phyloP scores from a whole-genome alignment of 2,113 vertebrate genomes.

The Struthidea cinerea region DNA sequence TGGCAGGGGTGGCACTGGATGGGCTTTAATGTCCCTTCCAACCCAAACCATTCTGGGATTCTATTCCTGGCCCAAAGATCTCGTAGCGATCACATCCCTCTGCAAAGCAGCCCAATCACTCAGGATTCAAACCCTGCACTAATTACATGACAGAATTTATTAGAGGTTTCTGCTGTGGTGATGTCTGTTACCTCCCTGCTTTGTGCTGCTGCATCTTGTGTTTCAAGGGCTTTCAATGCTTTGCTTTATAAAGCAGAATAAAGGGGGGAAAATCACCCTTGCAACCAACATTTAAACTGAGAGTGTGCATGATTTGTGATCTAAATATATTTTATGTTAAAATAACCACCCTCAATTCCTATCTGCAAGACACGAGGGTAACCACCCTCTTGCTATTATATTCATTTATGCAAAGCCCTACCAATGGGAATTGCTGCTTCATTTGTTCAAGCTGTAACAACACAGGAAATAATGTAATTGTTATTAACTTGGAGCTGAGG shows the following conservation, averaged over 20 bases:
- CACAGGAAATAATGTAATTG: background rate
- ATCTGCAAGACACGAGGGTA: background rate
- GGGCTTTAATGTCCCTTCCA: background rate
- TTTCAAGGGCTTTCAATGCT: background rate
- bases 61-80: background rate
- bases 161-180: background rate
- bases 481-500: background rate
- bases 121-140: background rate
- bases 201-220: background rate
- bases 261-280: background rate
- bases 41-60: background rate
- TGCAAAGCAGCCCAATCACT: background rate
- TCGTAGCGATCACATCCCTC: fast-evolving
- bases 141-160: background rate
- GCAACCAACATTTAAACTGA: background rate
- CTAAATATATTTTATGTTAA: background rate
- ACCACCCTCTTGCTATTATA: background rate
- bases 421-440: background rate
- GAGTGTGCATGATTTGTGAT: background rate
- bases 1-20: fast-evolving
- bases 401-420: background rate
- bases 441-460: background rate
- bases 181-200: background rate
- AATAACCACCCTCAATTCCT: background rate
- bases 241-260: background rate